Percentiles rank a stretch among this genome's conserved stretches.
Evolutionary conservation across 2,888 invertebrate genomes (phyloP).

Genomic region (Gastracanthus pulcherrimus): DNA sequence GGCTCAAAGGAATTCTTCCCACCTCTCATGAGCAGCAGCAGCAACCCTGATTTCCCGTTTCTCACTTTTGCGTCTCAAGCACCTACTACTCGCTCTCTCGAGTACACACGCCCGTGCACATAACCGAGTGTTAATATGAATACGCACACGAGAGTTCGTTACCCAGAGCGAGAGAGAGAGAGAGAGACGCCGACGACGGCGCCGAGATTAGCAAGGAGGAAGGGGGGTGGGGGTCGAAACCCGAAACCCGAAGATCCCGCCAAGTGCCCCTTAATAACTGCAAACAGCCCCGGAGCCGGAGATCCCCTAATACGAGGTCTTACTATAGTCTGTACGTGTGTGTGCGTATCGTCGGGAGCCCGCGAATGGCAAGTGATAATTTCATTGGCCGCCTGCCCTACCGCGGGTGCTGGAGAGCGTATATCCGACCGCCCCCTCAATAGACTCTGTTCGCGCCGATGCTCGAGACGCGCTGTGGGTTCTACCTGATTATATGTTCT

Average conservation of each 20-base stretch:
- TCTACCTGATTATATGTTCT: too few species aligned
- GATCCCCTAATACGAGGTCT: conserved; percentile 22
- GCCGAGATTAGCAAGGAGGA: conserved; percentile 56
- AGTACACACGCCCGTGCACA: neutral
- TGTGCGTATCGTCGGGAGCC: neutral
- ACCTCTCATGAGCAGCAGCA: too few species aligned
- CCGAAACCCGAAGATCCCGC: conserved; percentile 60
- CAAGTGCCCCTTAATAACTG: conserved; percentile 66
- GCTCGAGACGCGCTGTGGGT: too few species aligned
- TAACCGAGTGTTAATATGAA: conserved; percentile 26
- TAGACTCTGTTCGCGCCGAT: too few species aligned
- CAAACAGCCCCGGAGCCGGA: conserved; percentile 62
- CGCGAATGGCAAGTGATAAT: conserved; percentile 1
- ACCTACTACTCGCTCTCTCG: neutral
- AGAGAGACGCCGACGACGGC: neutral
- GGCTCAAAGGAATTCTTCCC: conserved; percentile 6
- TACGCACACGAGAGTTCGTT: neutral
- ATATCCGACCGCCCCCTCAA: too few species aligned
- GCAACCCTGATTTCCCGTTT: conserved; percentile 32
- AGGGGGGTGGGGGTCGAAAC: neutral
- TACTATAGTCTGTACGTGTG: neutral
- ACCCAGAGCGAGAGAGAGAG: too few species aligned
- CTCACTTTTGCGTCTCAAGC: conserved; percentile 20
- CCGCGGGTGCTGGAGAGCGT: too few species aligned
- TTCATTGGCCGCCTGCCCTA: neutral